phyloP scores from a whole-genome alignment of 1,140 invertebrate genomes.

The Drosophila lacertosa region DNA sequence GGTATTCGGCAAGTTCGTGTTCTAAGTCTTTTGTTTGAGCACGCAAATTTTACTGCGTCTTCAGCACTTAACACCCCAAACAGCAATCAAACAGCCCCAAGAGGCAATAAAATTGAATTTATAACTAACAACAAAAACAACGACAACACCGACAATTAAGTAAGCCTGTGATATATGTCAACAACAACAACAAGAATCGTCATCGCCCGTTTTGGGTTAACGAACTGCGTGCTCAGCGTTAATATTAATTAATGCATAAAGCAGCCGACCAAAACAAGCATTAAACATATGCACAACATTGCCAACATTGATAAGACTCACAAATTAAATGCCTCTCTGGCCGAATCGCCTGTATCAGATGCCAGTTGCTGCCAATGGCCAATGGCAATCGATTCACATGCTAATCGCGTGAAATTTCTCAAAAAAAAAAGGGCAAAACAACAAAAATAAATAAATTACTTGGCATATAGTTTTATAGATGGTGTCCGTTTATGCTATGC shows the following conservation, averaged over 20 bases:
- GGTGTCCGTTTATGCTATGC: conserved; percentile 47
- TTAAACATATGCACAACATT: conserved; percentile 71
- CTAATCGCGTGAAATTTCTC: conserved; percentile 77
- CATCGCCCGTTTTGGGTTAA: conserved; percentile 61
- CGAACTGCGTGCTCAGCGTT: conserved; percentile 50
- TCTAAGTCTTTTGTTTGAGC: conserved; percentile 70
- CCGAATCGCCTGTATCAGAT: conserved; percentile 49
- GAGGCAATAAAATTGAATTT: conserved; percentile 63
- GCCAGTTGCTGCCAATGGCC: conserved; percentile 29
- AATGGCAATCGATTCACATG: conserved; percentile 62
- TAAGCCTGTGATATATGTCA: conserved; percentile 43
- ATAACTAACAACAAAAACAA: conserved; percentile 51
- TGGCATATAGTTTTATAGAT: conserved; percentile 42
- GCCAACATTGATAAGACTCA: conserved; percentile 67
- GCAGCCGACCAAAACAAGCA: conserved; percentile 46
- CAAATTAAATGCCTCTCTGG: conserved; percentile 59
- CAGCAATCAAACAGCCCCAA: conserved; percentile 47
- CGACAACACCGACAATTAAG: conserved; percentile 15
- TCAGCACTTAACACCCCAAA: conserved; percentile 61
- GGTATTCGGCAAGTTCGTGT: conserved; percentile 51
- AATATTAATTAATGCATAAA: conserved; percentile 78
- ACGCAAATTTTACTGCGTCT: conserved; percentile 24
- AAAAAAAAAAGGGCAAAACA: conserved; percentile 9
- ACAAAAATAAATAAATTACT: conserved; percentile 23
- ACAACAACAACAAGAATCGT: conserved; percentile 35